Evolutionary conservation across 2,797 vertebrate genomes (phyloP).

Genomic region (Miichthys miiuy): DNA sequence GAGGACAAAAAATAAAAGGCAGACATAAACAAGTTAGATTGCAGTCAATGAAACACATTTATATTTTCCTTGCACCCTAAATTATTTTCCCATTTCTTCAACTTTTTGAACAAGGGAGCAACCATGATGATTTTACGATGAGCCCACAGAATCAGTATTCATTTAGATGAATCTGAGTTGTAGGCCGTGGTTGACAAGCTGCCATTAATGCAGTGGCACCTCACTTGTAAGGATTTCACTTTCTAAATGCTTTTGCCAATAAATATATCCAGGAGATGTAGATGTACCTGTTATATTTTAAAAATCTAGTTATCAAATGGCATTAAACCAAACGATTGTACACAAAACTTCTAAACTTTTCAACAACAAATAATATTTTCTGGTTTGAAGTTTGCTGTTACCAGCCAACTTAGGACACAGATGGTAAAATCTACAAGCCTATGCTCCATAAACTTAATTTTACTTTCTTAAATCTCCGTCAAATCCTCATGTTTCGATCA

Average conservation of each 20-base stretch:
- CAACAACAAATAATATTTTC: background rate
- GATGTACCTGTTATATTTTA: background rate
- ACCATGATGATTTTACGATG: too few species aligned
- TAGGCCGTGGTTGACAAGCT: background rate
- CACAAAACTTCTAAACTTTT: too few species aligned
- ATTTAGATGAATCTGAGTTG: too few species aligned
- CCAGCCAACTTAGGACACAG: background rate
- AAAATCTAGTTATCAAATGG: background rate
- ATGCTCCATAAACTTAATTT: background rate
- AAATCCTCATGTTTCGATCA: background rate
- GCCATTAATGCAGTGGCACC: too few species aligned
- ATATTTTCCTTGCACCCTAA: background rate
- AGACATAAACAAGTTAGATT: slow-evolving; percentile 21
- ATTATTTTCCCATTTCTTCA: background rate
- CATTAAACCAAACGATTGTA: too few species aligned
- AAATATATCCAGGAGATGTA: background rate
- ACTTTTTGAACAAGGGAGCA: background rate
- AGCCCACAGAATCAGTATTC: too few species aligned
- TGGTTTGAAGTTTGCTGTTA: background rate
- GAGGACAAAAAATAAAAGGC: slow-evolving; percentile 14
- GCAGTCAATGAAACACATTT: background rate
- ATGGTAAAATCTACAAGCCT: background rate
- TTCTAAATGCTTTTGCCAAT: background rate
- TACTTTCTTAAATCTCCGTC: background rate
- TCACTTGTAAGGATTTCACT: background rate